Conservation (phyloP, 2,888 invertebrate genomes). For the Seira sanloemensis region DNA sequence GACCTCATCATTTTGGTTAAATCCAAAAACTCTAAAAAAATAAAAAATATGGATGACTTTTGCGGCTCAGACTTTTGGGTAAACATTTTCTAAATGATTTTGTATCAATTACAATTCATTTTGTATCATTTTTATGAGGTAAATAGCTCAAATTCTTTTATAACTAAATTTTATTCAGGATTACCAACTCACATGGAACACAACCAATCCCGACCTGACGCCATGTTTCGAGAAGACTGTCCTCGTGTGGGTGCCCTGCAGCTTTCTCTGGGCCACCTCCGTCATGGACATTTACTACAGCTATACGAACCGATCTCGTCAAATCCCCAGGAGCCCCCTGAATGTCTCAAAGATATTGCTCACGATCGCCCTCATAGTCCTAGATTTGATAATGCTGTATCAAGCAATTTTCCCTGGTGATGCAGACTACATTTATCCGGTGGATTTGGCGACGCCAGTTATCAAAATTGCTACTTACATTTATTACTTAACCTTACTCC, state of each 20-base stretch:
- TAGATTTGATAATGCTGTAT: slow-evolving; percentile 55
- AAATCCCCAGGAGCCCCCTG: slow-evolving; percentile 73
- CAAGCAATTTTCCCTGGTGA: slow-evolving; percentile 30
- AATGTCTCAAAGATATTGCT: slow-evolving; percentile 70
- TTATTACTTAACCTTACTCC: slow-evolving; percentile 81
- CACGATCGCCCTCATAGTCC: slow-evolving; percentile 35
- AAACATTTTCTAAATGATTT: not conserved
- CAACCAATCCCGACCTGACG: slow-evolving; percentile 89
- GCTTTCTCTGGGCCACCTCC: slow-evolving; percentile 87
- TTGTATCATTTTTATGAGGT: too few relatives aligned
- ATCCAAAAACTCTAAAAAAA: not conserved
- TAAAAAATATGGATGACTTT: slow-evolving; percentile 35
- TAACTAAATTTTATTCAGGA: slow-evolving; percentile 56
- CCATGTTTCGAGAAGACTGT: slow-evolving; percentile 94
- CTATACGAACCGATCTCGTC: slow-evolving; percentile 54
- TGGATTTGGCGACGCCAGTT: slow-evolving; percentile 60
- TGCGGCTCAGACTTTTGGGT: not conserved
- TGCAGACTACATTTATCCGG: slow-evolving; percentile 36
- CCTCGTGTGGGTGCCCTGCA: slow-evolving; percentile 91
- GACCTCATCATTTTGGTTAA: not conserved
- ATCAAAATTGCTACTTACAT: slow-evolving; percentile 67
- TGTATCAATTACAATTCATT: not conserved
- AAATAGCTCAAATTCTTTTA: not conserved
- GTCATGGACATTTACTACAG: slow-evolving; percentile 79
- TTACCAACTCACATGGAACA: slow-evolving; percentile 77